Evolutionary conservation across 2,113 vertebrate genomes (phyloP), one percentile per base, ranked within the genome.

Genomic region (Malurus elegans): DNA sequence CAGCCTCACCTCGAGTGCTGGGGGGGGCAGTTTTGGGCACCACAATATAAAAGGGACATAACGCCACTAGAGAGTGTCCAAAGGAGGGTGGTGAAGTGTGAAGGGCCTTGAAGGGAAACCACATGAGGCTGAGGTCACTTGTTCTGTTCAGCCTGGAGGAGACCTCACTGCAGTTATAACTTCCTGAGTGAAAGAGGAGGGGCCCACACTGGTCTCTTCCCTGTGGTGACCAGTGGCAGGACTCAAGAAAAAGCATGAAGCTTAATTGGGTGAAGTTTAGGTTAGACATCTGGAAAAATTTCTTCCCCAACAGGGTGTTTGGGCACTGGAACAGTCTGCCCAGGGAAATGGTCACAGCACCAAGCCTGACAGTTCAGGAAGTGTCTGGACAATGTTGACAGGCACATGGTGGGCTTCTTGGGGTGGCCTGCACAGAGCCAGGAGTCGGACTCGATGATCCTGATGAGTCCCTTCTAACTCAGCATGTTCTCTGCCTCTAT

Each of bases 151-250:
- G 26, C 36, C 7, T 86, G 62, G 53, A 58, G 51, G 13, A 58
- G 10, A 67, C 10, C 17, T 51, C 36, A 36, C 0, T 50, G 17
- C 25, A 67, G 29, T 29, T 29, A 4, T 34, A 74, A 1, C 9
- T 48, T 48, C 8, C 24, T 40, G 60, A 40, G 5, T 3, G 34
- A 15, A 56, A 29, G 14, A 40, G 18, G 14, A 36, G 20, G 14
- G 21, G 8, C 44, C 58, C 21, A 0, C 36, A 36, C 32, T 60
- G 53, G 26, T 44, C 11, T 44, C 53, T 31, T n/a, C 5, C 0
- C 23, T 34, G 10, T 50, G 0, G 1, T 58, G 31, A 32, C 24
- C 1, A 2, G 14, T 76, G 36, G 14, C 9, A 67, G 44, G 8
- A 21, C 31, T 18, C 0, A 1, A 75, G 36, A 26, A 86, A 32